Conservation (phyloP, 2,113 vertebrate genomes). For the Engystomops pustulosus region DNA sequence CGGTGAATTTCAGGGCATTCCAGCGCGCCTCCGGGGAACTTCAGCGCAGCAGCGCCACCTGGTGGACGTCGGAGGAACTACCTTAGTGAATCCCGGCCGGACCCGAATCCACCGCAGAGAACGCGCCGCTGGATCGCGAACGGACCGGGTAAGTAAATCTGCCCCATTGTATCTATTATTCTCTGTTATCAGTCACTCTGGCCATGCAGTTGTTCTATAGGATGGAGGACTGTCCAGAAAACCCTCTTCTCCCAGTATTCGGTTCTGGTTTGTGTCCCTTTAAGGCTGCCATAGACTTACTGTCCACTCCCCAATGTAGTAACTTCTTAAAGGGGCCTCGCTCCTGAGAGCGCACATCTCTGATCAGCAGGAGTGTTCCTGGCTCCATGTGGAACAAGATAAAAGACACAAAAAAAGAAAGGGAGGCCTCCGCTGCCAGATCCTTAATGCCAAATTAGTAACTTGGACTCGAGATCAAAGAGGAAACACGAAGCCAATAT, state of each 20-base stretch:
- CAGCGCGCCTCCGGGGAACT: no score
- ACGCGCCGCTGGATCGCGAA: no score
- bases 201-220: no score
- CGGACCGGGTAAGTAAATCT: no score
- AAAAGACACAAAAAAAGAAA: neutral
- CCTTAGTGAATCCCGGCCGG: no score
- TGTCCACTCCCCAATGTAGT: neutral
- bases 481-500: constrained; percentile 12
- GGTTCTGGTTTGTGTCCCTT: neutral
- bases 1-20: no score
- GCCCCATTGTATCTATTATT: neutral
- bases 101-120: no score
- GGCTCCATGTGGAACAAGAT: constrained; percentile 12
- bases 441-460: constrained; percentile 21
- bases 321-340: neutral
- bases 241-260: no score
- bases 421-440: neutral
- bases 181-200: neutral
- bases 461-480: constrained; percentile 31
- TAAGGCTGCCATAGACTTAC: neutral
- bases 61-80: no score
- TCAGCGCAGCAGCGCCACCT: no score
- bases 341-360: neutral
- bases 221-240: no score
- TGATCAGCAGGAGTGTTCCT: neutral